A percentile compares a stretch with the other conserved stretches of the same genome.
Evolutionary conservation across 2,113 vertebrate species (phyloP).

Genomic region (Cyprinodon variegatus): DNA sequence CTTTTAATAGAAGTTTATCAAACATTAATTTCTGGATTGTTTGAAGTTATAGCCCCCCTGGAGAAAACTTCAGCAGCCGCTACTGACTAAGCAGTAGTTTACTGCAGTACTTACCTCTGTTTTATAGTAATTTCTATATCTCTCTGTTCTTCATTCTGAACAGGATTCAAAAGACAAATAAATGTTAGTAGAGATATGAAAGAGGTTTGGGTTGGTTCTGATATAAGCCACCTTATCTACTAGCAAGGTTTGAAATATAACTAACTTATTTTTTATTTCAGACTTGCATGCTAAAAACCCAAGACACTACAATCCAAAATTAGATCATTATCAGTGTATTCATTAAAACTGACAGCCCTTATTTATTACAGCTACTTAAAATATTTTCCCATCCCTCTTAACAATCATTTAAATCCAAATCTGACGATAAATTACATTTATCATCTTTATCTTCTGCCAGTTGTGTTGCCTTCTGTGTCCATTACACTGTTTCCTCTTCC

Average conservation of each 20-base stretch:
- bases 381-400: slow-evolving; percentile 13
- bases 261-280: slow-evolving; percentile 18
- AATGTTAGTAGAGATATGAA: background rate
- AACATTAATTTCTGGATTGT: too few relatives aligned
- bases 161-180: background rate
- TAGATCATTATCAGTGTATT: slow-evolving; percentile 41
- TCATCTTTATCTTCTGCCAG: background rate
- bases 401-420: slow-evolving; percentile 21
- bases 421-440: background rate
- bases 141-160: background rate
- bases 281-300: background rate
- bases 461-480: too few relatives aligned
- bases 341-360: slow-evolving; percentile 48
- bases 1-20: too few relatives aligned
- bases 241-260: slow-evolving; percentile 20
- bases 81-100: background rate
- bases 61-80: too few relatives aligned
- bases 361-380: slow-evolving; percentile 35
- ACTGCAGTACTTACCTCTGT: too few relatives aligned
- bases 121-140: too few relatives aligned
- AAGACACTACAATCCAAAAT: slow-evolving; percentile 1
- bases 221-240: background rate
- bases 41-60: too few relatives aligned
- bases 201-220: background rate
- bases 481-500: background rate